Evolutionary conservation across 2,113 vertebrate species (phyloP).

Genomic region (Mixornis gularis): DNA sequence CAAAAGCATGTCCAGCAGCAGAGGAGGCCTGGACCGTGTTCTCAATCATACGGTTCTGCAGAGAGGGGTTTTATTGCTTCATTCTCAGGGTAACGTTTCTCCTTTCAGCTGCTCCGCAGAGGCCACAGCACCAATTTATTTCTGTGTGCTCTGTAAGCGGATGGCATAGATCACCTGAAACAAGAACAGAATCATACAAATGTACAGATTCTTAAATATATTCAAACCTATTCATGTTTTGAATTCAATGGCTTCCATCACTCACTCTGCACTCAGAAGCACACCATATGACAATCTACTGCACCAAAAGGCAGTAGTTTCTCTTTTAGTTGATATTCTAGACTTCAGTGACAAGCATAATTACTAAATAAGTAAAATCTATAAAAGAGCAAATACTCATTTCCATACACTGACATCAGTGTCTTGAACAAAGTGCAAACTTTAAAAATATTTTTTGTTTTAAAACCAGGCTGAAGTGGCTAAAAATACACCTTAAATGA

Average conservation of each 20-base stretch:
- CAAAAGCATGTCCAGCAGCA: not conserved
- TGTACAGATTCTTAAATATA: not conserved
- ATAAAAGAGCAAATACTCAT: not conserved
- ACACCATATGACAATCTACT: not conserved
- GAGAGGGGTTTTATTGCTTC: constrained; percentile 42
- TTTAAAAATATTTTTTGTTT: constrained; percentile 1
- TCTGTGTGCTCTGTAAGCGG: not conserved
- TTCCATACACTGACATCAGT: not conserved
- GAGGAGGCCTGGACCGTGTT: not conserved
- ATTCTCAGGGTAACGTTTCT: not conserved
- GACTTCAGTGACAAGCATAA: not conserved
- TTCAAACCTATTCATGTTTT: not conserved
- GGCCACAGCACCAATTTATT: not conserved
- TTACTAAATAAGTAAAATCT: constrained; percentile 5
- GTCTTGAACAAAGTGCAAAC: not conserved
- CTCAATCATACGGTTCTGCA: constrained; percentile 49
- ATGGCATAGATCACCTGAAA: constrained; percentile 63
- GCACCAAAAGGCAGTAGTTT: not conserved
- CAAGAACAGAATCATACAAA: constrained; percentile 30
- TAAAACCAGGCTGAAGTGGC: not conserved
- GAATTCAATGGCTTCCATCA: not conserved
- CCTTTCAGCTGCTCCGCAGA: not conserved
- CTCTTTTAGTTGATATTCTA: not conserved
- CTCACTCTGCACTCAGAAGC: rapidly evolving
- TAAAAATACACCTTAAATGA: constrained; percentile 17